These are phyloP conservation scores for Catocala sponsa DNA, from an alignment of 2,888 invertebrate genomes.

Conservation along the genomic window DNA sequence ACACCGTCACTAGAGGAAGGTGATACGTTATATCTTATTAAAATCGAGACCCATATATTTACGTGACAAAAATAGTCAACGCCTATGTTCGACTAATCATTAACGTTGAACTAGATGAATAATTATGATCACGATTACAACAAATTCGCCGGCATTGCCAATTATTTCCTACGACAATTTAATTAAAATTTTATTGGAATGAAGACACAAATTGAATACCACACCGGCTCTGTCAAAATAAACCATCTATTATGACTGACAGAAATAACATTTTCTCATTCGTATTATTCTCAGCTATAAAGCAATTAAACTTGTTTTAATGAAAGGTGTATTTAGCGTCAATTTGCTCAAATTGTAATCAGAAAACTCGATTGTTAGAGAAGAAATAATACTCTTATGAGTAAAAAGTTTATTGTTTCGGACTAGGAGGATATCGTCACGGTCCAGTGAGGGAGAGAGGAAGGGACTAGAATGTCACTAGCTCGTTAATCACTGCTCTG, in stretches of 20 bases:
- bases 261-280: conserved; percentile 13
- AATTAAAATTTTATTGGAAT: conserved; percentile 34
- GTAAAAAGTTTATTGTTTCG: conserved; percentile 17
- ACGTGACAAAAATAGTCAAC: conserved; percentile 14
- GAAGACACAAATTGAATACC: neutral
- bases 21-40: conserved; percentile 52
- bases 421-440: conserved; percentile 24
- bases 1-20: conserved; percentile 56
- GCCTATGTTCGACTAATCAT: neutral
- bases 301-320: neutral
- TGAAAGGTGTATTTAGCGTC: neutral
- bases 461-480: conserved; percentile 59
- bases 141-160: conserved; percentile 15
- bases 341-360: conserved; percentile 5
- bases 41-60: conserved; percentile 37
- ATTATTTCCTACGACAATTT: conserved; percentile 43
- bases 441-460: conserved; percentile 35
- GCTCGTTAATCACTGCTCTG: conserved; percentile 79
- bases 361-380: conserved; percentile 10
- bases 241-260: conserved; percentile 4
- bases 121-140: conserved; percentile 14
- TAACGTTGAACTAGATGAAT: conserved; percentile 12
- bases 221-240: neutral
- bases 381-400: neutral
- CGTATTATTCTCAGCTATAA: neutral